phyloP scores from a whole-genome alignment of 2,113 vertebrate species.

The Python bivittatus region DNA sequence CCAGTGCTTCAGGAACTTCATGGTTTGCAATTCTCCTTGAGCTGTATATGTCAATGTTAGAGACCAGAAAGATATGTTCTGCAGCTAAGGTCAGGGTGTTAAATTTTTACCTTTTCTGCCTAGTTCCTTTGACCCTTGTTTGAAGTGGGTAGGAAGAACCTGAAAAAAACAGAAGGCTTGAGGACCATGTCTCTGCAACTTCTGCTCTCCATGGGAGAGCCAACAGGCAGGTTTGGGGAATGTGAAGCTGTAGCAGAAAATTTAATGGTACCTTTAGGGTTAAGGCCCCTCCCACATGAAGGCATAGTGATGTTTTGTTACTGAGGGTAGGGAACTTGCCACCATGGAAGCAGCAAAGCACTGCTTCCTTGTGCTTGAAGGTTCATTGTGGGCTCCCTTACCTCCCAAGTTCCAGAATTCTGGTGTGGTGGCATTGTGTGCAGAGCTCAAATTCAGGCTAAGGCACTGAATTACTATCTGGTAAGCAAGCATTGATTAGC shows the following conservation, averaged over 20 bases:
- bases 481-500: no score
- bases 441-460: no score
- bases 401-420: no score
- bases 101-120: background rate
- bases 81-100: background rate
- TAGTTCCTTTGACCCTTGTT: background rate
- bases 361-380: no score
- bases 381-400: no score
- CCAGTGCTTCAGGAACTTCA: background rate
- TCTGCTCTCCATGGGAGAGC: background rate
- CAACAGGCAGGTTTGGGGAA: background rate
- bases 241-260: background rate
- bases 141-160: background rate
- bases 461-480: no score
- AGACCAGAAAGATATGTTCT: background rate
- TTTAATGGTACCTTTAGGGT: background rate
- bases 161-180: background rate
- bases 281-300: no score
- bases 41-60: no score
- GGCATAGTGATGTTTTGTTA: no score
- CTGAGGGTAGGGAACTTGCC: no score
- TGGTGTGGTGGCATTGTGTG: no score
- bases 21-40: background rate
- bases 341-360: no score
- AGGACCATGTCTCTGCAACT: background rate